Base-by-base conservation (phyloP, 2,113 vertebrate species). In the Gorsachius goisagi region DNA sequence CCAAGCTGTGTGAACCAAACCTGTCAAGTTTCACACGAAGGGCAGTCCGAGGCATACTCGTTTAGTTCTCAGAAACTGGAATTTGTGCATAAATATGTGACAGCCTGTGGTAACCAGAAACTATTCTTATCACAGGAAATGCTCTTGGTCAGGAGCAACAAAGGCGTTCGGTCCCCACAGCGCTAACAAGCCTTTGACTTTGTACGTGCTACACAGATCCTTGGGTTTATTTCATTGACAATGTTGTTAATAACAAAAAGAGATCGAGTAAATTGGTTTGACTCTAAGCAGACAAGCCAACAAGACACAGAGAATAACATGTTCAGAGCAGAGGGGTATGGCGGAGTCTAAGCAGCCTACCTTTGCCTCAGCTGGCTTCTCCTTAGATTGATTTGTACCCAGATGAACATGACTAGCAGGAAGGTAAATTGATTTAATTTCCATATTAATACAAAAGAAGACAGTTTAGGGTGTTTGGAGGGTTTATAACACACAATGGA, bases 121-220 rank as follows among this genome's bases (percentile, higher is more conserved):
- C 89, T 93, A 81, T 88, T 94, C 90, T 93, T 89, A 75, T 82
- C 84, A 68, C 89, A 95, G 91, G 95, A 96, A 97, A 82, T 10
- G 45, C 49, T 89, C 52, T 23, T 85, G 73, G 80, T 91, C 73
- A 87, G 89, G 87, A 95, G 49, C 53, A 82, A 55, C 69, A 49
- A 52, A 64, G 1, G 41, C 3, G 1, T 71, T 74, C 39, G 84
- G 88, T 92, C 55, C 39, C 28, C 11, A 1, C 20, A 56, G 59
- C 2, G 7, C 35, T 39, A 49, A 62, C 33, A 32, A 89, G 37
- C 23, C 60, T 77, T 56, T 1, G 9, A 13, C 49, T 90, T 66
- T 35, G 52, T 41, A 68, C 75, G 3, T 24, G 71, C 75, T 30
- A 24, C 37, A 13, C 67, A 62, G 88, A 60, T 59, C 89, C 59